Conservation (phyloP, 2,888 invertebrate species). For the Vanessa cardui region DNA sequence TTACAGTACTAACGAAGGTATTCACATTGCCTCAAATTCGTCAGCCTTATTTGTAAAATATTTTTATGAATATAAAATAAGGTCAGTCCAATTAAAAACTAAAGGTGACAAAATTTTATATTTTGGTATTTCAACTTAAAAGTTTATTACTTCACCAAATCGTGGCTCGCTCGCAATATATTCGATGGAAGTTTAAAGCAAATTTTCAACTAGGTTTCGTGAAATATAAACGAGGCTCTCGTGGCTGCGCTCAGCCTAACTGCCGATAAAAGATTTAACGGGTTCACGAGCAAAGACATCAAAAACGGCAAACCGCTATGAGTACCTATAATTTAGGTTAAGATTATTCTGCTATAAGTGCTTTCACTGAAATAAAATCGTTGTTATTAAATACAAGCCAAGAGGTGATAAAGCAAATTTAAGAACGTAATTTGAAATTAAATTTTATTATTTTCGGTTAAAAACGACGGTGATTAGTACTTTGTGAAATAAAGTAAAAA, state of each 20-base stretch:
- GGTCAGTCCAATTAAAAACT: too few relatives aligned
- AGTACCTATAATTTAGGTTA: slow-evolving; percentile 56
- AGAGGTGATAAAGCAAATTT: slow-evolving; percentile 29
- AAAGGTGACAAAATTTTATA: background rate
- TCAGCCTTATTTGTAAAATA: too few relatives aligned
- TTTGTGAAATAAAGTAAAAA: slow-evolving; percentile 18
- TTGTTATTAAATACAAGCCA: slow-evolving; percentile 39
- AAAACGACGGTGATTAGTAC: slow-evolving; percentile 20
- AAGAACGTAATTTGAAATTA: slow-evolving; percentile 22
- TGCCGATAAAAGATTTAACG: slow-evolving; percentile 66
- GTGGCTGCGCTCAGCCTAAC: slow-evolving; percentile 49
- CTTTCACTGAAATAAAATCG: slow-evolving; percentile 41
- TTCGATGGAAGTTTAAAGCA: slow-evolving; percentile 35
- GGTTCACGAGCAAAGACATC: slow-evolving; percentile 56
- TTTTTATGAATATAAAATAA: too few relatives aligned
- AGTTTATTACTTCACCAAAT: slow-evolving; percentile 14
- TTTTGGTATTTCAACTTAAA: slow-evolving; percentile 7
- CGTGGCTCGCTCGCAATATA: slow-evolving; percentile 14
- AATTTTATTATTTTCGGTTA: slow-evolving; percentile 24
- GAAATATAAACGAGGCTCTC: slow-evolving; percentile 55
- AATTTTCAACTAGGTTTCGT: slow-evolving; percentile 49
- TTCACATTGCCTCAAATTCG: too few relatives aligned
- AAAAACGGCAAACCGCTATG: slow-evolving; percentile 55
- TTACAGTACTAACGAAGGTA: too few relatives aligned
- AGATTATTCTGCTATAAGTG: slow-evolving; percentile 41